Conservation (phyloP, 2,888 invertebrate species). For the Dolomedes plantarius region DNA sequence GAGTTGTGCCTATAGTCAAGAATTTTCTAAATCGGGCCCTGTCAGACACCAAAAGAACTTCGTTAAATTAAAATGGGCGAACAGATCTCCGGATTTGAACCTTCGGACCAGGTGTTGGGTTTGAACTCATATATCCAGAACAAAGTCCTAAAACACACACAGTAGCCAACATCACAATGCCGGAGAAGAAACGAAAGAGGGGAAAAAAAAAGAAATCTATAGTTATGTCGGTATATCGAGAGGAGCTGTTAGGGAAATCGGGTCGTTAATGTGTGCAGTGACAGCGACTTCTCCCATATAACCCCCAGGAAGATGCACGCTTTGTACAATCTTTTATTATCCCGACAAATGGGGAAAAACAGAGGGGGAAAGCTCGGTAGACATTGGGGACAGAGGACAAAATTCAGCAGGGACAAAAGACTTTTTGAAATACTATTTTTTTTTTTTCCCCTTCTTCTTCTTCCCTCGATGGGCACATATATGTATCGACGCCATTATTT, state of each 20-base stretch:
- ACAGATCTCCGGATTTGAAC: no score
- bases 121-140: background rate
- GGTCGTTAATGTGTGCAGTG: conserved; percentile 45
- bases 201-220: conserved; percentile 30
- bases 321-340: conserved; percentile 44
- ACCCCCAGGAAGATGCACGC: conserved; percentile 49
- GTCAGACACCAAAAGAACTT: no score
- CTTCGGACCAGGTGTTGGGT: conserved; percentile 45
- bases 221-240: conserved; percentile 30
- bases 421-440: background rate
- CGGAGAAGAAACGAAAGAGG: no score
- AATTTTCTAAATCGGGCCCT: no score
- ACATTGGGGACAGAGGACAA: conserved; percentile 55
- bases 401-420: conserved; percentile 53
- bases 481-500: conserved; percentile 65
- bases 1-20: no score
- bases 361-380: conserved; percentile 22
- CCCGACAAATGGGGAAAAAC: conserved; percentile 16
- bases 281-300: conserved; percentile 34
- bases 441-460: no score
- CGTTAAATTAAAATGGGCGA: no score
- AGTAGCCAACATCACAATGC: background rate
- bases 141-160: conserved; percentile 38
- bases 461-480: conserved; percentile 40
- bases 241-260: conserved; percentile 19